phyloP scores from a whole-genome alignment of 2,113 vertebrate species.

The Sphaerodactylus townsendi region DNA sequence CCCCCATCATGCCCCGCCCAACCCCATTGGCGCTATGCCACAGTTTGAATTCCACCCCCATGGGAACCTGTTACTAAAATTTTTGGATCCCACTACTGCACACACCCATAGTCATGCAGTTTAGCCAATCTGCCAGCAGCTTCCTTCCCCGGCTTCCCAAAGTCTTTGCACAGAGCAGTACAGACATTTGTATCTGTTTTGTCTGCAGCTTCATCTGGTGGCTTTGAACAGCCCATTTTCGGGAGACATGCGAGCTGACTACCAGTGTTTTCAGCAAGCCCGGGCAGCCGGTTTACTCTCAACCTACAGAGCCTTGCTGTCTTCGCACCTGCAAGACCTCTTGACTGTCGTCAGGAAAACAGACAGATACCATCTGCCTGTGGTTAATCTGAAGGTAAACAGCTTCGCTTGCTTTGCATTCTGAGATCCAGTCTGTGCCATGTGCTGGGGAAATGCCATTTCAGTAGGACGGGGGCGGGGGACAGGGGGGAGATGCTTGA shows the following conservation, averaged over 20 bases:
- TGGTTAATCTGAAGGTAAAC: constrained; percentile 95
- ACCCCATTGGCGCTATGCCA: too few species aligned
- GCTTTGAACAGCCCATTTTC: constrained; percentile 89
- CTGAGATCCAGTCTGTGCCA: background rate
- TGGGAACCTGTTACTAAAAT: too few species aligned
- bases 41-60: too few species aligned
- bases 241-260: constrained; percentile 86
- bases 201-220: constrained; percentile 85
- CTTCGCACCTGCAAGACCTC: constrained; percentile 89
- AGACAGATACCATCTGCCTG: constrained; percentile 81
- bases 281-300: constrained; percentile 85
- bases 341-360: constrained; percentile 83
- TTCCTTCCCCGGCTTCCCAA: background rate
- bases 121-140: background rate
- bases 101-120: background rate
- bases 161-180: background rate
- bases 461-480: too few species aligned
- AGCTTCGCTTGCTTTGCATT: background rate
- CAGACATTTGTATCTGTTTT: background rate
- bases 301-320: constrained; percentile 91
- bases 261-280: constrained; percentile 91
- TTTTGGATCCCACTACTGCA: too few species aligned
- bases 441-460: background rate
- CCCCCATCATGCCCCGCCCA: too few species aligned
- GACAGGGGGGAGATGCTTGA: too few species aligned